Percentiles rank a stretch among this genome's conserved stretches.
These are phyloP conservation scores for Buphagus erythrorhynchus DNA, from an alignment of 2,797 vertebrate genomes.

Conservation along the genomic window DNA sequence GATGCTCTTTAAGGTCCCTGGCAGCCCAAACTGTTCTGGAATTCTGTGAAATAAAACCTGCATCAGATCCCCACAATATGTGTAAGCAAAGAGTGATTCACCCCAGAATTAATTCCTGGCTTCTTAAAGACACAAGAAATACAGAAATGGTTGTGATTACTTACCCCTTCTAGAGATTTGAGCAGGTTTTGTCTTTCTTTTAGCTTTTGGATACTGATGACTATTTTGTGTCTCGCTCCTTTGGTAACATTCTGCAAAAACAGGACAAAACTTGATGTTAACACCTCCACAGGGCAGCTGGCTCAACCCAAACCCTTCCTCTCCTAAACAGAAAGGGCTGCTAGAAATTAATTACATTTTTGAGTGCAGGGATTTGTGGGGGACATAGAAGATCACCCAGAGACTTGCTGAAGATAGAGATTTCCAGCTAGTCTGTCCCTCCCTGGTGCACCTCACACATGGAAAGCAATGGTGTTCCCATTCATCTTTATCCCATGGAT, in stretches of 20 bases:
- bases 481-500: not conserved
- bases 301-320: not conserved
- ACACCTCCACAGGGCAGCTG: not conserved
- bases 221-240: constrained; percentile 97
- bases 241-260: constrained; percentile 93
- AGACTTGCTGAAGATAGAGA: not conserved
- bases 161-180: constrained; percentile 95
- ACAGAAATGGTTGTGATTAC: constrained; percentile 11
- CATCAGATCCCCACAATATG: not conserved
- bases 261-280: not conserved
- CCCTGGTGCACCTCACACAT: not conserved
- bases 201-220: constrained; percentile 98
- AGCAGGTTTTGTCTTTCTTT: constrained; percentile 94
- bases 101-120: not conserved
- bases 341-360: not conserved
- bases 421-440: not conserved
- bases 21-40: not conserved
- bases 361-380: not conserved
- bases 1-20: not conserved
- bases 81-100: not conserved
- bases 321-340: not conserved
- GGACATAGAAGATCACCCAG: not conserved
- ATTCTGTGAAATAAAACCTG: not conserved
- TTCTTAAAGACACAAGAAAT: not conserved
- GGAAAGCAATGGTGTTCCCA: not conserved